A percentile compares a stretch with the other conserved stretches of the same genome.
These are phyloP conservation scores for Geococcyx californianus DNA, from an alignment of 2,113 vertebrate species.

Conservation along the genomic window DNA sequence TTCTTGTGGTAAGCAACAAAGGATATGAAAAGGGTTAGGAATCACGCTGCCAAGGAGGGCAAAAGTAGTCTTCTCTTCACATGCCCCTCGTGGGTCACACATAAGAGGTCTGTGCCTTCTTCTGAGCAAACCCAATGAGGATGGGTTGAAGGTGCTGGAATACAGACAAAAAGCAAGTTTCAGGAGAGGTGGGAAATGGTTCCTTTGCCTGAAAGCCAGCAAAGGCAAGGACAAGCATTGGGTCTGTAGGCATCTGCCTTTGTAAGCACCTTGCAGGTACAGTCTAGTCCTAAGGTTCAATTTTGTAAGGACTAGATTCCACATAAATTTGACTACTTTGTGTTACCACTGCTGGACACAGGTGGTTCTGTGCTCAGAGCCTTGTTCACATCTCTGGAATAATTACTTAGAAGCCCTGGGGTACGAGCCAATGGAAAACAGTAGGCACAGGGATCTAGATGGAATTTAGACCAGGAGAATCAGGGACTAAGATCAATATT, in stretches of 20 bases:
- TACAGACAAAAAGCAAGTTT: neutral
- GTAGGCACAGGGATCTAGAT: neutral
- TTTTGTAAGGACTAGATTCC: neutral
- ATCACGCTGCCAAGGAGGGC: neutral
- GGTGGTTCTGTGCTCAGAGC: neutral
- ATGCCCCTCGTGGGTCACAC: neutral
- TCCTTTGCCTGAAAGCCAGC: neutral
- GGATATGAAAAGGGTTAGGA: neutral
- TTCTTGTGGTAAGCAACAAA: neutral
- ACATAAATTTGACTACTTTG: neutral
- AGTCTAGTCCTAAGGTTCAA: neutral
- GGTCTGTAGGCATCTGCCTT: neutral
- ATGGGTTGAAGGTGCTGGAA: neutral
- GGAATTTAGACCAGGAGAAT: constrained; percentile 23
- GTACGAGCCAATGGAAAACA: neutral
- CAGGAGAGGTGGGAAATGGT: neutral
- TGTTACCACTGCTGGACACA: neutral
- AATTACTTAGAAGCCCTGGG: neutral
- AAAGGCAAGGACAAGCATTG: neutral
- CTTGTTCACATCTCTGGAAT: neutral
- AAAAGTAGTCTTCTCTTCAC: neutral
- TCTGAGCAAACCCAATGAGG: neutral
- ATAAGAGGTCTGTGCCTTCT: neutral
- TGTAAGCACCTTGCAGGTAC: neutral
- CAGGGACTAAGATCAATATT: constrained; percentile 29